These are phyloP conservation scores for Acrobasis suavella DNA, from an alignment of 2,888 invertebrate species.

Conservation along the genomic window DNA sequence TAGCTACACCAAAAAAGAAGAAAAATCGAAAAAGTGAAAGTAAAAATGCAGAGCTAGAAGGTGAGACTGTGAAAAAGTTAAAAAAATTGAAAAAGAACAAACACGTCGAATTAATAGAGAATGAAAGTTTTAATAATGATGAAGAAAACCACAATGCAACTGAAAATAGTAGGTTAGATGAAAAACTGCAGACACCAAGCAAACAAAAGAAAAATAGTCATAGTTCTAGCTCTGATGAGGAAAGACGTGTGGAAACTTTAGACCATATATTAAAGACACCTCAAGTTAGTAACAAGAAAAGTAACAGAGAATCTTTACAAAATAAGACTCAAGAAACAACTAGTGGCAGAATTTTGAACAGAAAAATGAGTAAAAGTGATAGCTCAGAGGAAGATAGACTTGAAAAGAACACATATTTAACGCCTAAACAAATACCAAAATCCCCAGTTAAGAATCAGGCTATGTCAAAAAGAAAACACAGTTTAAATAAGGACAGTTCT, in stretches of 20 bases:
- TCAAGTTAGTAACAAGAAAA: neutral
- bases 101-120: neutral
- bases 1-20: slow-evolving; percentile 32
- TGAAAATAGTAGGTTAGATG: neutral
- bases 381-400: slow-evolving; percentile 26
- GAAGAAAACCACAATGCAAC: neutral
- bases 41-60: slow-evolving; percentile 23
- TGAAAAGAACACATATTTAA: slow-evolving; percentile 43
- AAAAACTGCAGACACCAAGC: neutral
- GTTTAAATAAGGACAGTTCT: neutral
- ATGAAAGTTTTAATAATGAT: neutral
- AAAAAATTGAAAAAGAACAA: slow-evolving; percentile 27
- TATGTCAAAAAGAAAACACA: neutral
- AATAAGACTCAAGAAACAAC: too few species aligned
- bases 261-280: neutral
- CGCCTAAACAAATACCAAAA: neutral
- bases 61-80: slow-evolving; percentile 24
- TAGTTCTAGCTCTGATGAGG: slow-evolving; percentile 26
- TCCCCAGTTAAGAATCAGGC: neutral
- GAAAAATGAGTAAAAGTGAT: neutral
- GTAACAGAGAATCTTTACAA: too few species aligned
- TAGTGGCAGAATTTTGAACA: neutral
- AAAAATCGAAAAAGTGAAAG: slow-evolving; percentile 32
- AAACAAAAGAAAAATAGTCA: slow-evolving; percentile 28
- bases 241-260: slow-evolving; percentile 19